Conservation (phyloP, 2,888 invertebrate species). For the Orthosia gracilis region DNA sequence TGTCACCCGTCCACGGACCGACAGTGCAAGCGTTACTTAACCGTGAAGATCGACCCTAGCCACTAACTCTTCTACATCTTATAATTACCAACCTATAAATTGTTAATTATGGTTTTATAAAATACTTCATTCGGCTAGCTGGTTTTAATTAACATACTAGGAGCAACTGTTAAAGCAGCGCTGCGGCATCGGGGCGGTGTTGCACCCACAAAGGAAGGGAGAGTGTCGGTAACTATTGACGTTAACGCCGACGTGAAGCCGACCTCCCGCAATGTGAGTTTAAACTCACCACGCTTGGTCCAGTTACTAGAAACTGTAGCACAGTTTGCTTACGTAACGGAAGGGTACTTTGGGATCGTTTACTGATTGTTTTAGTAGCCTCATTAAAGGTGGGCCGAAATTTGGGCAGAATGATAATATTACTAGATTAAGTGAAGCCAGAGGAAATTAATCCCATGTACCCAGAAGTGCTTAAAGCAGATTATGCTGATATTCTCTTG, state of each 20-base stretch:
- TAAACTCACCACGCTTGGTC: neutral
- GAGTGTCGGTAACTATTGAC: conserved; percentile 14
- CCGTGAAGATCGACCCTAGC: too few species aligned
- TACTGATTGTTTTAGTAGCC: too few species aligned
- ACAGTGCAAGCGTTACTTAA: too few species aligned
- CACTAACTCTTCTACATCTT: too few species aligned
- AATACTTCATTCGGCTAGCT: neutral
- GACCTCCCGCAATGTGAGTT: neutral
- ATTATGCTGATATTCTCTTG: too few species aligned
- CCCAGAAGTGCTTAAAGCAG: too few species aligned
- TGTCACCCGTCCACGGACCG: too few species aligned
- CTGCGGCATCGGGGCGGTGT: neutral
- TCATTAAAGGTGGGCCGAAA: too few species aligned
- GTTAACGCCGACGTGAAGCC: neutral
- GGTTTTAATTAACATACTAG: conserved; percentile 1
- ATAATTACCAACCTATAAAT: neutral
- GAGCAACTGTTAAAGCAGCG: neutral
- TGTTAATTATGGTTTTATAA: neutral
- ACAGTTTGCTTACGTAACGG: neutral
- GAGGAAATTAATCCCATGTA: too few species aligned
- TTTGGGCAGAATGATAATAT: too few species aligned
- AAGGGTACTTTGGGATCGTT: neutral
- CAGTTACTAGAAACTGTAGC: neutral
- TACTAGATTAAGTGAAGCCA: too few species aligned
- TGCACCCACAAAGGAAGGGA: neutral